Conservation (phyloP, 2,888 invertebrate species). For the Heteromyza rotundicornis region DNA sequence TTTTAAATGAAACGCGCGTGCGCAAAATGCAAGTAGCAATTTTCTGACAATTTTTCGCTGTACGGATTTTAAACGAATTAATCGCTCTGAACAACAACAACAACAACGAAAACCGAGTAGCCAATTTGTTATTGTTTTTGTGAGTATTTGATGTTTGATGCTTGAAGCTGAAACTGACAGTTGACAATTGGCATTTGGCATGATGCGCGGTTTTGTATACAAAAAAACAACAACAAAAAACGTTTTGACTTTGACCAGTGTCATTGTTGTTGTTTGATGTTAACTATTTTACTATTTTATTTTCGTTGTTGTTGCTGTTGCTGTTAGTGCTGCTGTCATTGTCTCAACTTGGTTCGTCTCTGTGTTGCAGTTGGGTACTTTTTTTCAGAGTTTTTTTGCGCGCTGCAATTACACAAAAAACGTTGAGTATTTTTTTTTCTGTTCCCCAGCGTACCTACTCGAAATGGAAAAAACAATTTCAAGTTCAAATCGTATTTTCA, state of each 20-base stretch:
- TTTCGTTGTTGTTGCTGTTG: conserved; percentile 10
- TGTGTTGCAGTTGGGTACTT: too few species aligned
- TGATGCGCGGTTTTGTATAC: background rate
- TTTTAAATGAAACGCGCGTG: too few species aligned
- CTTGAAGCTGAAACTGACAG: background rate
- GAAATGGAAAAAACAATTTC: conserved; percentile 29
- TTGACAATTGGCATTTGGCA: conserved; percentile 1
- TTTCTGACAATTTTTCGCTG: too few species aligned
- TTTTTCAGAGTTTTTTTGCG: too few species aligned
- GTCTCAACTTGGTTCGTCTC: conserved; percentile 24
- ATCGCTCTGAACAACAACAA: too few species aligned
- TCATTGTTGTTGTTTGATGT: background rate
- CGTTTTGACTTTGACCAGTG: background rate
- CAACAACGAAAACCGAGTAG: too few species aligned
- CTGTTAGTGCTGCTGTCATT: conserved; percentile 23
- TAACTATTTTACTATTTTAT: background rate
- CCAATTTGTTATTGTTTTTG: background rate
- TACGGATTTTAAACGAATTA: too few species aligned
- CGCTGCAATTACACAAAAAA: background rate
- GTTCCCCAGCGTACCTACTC: too few species aligned
- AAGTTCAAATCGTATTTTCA: conserved; percentile 45
- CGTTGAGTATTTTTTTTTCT: background rate
- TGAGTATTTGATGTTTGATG: conserved; percentile 6
- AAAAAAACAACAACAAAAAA: too few species aligned
- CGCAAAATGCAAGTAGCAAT: too few species aligned